Evolutionary conservation across 1,140 invertebrate species (phyloP).

Genomic region (Diuraphis noxia): DNA sequence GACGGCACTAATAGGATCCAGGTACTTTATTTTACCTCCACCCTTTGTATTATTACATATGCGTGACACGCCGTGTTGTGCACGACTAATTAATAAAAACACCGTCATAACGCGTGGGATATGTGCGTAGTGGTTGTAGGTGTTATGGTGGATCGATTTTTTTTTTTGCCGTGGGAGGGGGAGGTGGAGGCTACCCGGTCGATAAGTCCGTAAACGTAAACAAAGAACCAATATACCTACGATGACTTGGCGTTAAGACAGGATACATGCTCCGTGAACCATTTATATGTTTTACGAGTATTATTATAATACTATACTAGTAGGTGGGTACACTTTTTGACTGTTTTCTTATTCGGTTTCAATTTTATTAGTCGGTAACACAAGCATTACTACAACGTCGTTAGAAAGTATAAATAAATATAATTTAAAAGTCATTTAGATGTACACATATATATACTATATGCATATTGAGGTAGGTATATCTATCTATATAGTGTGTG

Average conservation of each 20-base stretch:
- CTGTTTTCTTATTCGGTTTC: neutral
- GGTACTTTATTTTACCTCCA: neutral
- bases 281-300: neutral
- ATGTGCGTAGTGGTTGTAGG: neutral
- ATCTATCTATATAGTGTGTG: neutral
- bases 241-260: conserved; percentile 31
- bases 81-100: neutral
- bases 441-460: too few species aligned
- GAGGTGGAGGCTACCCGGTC: neutral
- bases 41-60: neutral
- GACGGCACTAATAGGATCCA: conserved; percentile 40
- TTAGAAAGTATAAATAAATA: neutral
- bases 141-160: conserved; percentile 36
- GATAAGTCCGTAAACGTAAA: neutral
- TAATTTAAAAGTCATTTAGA: neutral
- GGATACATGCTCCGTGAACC: conserved; percentile 39
- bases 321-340: neutral
- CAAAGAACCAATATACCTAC: conserved; percentile 16
- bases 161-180: too few species aligned
- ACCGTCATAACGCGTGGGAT: neutral
- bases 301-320: neutral
- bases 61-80: too few species aligned
- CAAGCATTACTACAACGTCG: neutral
- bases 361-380: neutral
- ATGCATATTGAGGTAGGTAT: too few species aligned